A percentile compares a stretch with the other conserved stretches of the same genome.
Conservation (phyloP, 2,888 invertebrate genomes). For the Hypomecis punctinalis region DNA sequence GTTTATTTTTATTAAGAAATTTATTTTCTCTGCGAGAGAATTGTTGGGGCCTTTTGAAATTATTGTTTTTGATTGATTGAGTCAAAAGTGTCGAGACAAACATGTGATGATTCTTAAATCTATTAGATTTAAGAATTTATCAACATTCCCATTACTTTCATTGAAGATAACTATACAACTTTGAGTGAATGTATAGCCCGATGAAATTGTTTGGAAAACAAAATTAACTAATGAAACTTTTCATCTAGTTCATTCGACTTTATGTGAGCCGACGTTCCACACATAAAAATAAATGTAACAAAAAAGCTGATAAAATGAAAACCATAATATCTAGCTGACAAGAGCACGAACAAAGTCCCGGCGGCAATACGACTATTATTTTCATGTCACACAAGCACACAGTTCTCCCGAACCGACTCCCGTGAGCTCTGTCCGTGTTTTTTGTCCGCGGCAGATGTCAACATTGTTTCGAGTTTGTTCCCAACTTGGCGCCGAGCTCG, state of each 20-base stretch:
- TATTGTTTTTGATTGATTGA: too few relatives aligned
- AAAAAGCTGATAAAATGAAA: background rate
- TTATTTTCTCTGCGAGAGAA: background rate
- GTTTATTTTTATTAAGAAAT: background rate
- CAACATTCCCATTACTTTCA: too few relatives aligned
- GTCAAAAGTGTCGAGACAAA: too few relatives aligned
- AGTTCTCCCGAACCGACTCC: background rate
- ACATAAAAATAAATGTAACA: background rate
- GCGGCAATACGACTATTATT: conserved; percentile 4
- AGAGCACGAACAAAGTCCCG: background rate
- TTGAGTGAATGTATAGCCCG: too few relatives aligned
- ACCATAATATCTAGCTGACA: background rate
- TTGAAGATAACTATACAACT: too few relatives aligned
- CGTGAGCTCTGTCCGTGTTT: background rate
- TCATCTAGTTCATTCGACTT: too few relatives aligned
- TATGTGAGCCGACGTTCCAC: too few relatives aligned
- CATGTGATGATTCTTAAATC: too few relatives aligned
- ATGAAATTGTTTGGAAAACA: too few relatives aligned
- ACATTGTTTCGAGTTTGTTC: conserved; percentile 4
- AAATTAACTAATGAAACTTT: too few relatives aligned
- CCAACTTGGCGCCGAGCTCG: background rate
- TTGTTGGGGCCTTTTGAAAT: too few relatives aligned
- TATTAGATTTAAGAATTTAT: too few relatives aligned
- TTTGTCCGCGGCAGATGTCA: background rate
- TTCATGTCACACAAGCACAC: conserved; percentile 1